phyloP scores from a whole-genome alignment of 23 tunicate species.

The Halocynthia roretzi region DNA sequence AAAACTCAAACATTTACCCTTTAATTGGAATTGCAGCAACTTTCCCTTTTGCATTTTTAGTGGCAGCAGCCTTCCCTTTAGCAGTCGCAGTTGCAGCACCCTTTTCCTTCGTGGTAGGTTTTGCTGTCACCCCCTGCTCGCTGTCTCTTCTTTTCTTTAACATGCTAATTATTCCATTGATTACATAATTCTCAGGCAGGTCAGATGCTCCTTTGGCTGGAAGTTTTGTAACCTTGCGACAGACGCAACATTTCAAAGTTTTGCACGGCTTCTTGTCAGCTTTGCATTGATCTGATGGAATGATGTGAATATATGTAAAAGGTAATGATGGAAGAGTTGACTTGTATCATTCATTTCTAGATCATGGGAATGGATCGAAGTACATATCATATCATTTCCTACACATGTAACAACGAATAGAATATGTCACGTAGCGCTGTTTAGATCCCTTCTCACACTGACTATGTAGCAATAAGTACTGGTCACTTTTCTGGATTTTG shows the following conservation, averaged over 20 bases:
- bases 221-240: constrained; percentile 38
- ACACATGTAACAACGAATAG: too few species aligned
- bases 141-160: constrained; percentile 7
- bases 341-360: too few species aligned
- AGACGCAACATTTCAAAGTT: constrained; percentile 42
- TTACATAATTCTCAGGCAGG: constrained; percentile 36
- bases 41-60: background rate
- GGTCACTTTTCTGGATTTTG: background rate
- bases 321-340: background rate
- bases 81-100: background rate
- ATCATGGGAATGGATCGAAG: too few species aligned
- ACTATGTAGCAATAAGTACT: too few species aligned
- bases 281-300: constrained; percentile 21
- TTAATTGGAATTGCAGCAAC: background rate
- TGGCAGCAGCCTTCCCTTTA: background rate
- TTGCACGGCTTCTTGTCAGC: constrained; percentile 7
- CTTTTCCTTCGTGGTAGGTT: background rate
- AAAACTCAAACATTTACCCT: too few species aligned
- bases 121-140: background rate
- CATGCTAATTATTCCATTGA: constrained; percentile 31
- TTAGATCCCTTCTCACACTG: too few species aligned
- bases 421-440: too few species aligned
- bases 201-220: constrained; percentile 30
- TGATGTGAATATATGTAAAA: background rate
- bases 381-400: too few species aligned